phyloP scores from a whole-genome alignment of 2,797 vertebrate species.

The Characodon lateralis region DNA sequence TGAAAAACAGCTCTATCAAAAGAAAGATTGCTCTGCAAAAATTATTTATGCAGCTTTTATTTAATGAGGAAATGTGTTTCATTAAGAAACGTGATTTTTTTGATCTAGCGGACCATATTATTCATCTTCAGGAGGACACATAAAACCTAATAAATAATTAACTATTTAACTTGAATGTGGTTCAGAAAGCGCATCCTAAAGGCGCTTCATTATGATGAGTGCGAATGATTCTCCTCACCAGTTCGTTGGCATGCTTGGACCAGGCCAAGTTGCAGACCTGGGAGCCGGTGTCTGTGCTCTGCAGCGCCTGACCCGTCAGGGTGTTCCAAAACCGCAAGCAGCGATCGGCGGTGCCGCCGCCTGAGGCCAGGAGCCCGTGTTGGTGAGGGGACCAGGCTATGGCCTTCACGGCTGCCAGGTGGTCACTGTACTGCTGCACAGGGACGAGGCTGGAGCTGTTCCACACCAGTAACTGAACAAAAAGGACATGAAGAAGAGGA shows the following conservation, averaged over 20 bases:
- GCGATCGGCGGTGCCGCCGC: constrained; percentile 85
- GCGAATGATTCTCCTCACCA: constrained; percentile 73
- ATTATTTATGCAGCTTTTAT: background rate
- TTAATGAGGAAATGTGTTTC: background rate
- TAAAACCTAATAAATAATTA: background rate
- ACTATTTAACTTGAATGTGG: no score
- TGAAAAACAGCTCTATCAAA: background rate
- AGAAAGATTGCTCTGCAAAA: no score
- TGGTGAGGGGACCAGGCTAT: constrained; percentile 89
- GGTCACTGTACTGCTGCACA: constrained; percentile 86
- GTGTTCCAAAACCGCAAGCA: constrained; percentile 89
- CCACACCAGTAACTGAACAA: constrained; percentile 82
- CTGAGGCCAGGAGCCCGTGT: constrained; percentile 84
- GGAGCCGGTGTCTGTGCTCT: constrained; percentile 87
- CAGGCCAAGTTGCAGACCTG: constrained; percentile 89
- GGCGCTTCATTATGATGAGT: background rate
- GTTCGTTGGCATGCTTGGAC: constrained; percentile 87
- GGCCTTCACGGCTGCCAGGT: constrained; percentile 86
- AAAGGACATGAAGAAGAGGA: background rate
- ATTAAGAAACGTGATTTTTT: background rate
- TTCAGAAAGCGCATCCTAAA: no score
- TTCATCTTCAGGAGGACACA: no score
- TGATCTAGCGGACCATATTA: background rate
- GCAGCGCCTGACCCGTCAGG: constrained; percentile 84
- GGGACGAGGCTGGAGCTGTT: constrained; percentile 86